Conservation (phyloP, 2,113 vertebrate species). For the Ciconia maguari region DNA sequence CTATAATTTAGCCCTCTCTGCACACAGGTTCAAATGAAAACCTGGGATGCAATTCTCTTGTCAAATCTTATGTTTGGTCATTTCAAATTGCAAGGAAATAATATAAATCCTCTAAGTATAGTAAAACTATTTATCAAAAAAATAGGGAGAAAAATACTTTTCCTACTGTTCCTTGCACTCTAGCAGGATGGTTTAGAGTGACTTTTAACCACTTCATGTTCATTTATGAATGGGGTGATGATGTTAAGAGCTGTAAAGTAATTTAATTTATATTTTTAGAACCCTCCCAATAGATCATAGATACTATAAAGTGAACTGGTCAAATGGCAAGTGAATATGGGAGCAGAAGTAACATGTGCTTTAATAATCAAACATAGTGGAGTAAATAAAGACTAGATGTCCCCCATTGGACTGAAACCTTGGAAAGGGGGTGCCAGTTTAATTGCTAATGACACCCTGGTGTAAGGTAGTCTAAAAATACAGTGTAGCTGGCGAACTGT, state of each 20-base stretch:
- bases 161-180: not conserved
- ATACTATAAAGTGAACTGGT: not conserved
- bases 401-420: not conserved
- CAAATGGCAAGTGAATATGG: not conserved
- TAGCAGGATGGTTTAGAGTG: not conserved
- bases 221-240: not conserved
- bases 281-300: not conserved
- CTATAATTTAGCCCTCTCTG: not conserved
- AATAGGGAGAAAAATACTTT: not conserved
- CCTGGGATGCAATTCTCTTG: not conserved
- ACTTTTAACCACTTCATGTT: constrained; percentile 6
- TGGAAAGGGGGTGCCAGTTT: not conserved
- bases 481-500: not conserved
- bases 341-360: not conserved
- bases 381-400: not conserved
- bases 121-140: not conserved
- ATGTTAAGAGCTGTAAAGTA: not conserved
- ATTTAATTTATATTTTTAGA: constrained; percentile 34
- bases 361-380: not conserved
- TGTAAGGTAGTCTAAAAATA: not conserved
- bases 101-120: not conserved
- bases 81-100: not conserved
- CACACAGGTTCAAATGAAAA: not conserved
- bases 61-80: not conserved
- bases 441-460: not conserved